Evolutionary conservation across 2,888 invertebrate genomes (phyloP), one percentile per base, ranked within the genome.

Genomic region (Stenoptilia bipunctidactyla): DNA sequence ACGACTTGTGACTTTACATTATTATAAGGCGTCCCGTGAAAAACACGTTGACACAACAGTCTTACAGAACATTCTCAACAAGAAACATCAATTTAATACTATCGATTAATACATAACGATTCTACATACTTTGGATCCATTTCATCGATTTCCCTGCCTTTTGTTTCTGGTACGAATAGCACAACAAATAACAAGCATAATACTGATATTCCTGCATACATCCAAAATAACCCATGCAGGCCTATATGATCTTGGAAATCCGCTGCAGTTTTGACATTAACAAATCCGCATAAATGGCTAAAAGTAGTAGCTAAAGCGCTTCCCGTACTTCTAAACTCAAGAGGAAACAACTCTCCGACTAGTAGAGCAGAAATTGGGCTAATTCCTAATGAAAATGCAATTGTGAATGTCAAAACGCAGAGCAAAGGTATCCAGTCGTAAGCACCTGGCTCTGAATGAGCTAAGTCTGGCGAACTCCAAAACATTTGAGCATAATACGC

Each of bases 101-200:
- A 85, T 77, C 85, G 85, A 55, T 85, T 86, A 46, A 86, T 84
- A 59, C 83, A 84, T 40, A 85, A 64, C 6, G 85, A 85, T 58
- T 83, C 84, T 0, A 87, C 86, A 53, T 88, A 88, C 46, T 88
- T 88, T 1, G 90, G 88, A 58, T 92, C 91, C 89, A 96, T 94
- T 70, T 96, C 94, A 58, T 94, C 94, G 51, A 96, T 87, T 57
- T 94, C 92, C 45, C 91, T 89, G 1, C 96, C 96, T 65, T 93
- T 95, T 5, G 96, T 96, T 76, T 96, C 96, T 1, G 96, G 96
- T 2, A 96, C 92, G 58, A 90, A 92, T 46, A 91, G 87, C 10
- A 92, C 89, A 1, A 95, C 92, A 71, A 95, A 96, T 50, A 93
- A 86, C 8, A 94, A 83, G 41, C 93, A 92, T 41, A 91, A 82